A percentile compares a stretch with the other conserved stretches of the same genome.
phyloP scores from a whole-genome alignment of 2,888 invertebrate genomes.

The Lymantria monacha region DNA sequence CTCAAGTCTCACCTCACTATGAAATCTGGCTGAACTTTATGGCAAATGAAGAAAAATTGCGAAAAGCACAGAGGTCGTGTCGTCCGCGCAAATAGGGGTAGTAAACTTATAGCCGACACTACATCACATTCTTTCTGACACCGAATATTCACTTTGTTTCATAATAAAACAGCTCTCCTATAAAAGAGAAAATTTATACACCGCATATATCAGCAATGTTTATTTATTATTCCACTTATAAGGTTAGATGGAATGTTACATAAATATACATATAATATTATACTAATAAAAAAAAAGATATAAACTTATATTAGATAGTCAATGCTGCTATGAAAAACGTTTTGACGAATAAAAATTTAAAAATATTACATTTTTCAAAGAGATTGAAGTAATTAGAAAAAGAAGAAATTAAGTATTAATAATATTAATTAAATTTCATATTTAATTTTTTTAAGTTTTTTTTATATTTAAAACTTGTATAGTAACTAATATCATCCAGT shows the following conservation, averaged over 20 bases:
- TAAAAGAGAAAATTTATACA: conserved; percentile 24
- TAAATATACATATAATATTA: conserved; percentile 3
- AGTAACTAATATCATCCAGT: too few species aligned
- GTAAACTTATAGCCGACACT: conserved; percentile 34
- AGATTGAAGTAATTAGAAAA: too few species aligned
- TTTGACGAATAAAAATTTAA: too few species aligned
- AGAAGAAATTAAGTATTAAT: too few species aligned
- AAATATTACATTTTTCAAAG: too few species aligned
- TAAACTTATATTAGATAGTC: too few species aligned
- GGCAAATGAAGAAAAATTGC: conserved; percentile 45
- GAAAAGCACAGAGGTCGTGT: conserved; percentile 34
- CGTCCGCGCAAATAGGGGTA: conserved; percentile 36
- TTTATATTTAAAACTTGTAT: too few species aligned
- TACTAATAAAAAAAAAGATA: too few species aligned
- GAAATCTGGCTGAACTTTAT: conserved; percentile 38
- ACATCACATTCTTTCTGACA: conserved; percentile 39
- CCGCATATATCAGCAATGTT: not conserved
- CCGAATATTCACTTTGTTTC: conserved; percentile 41
- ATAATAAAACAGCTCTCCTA: conserved; percentile 31
- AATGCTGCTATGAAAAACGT: too few species aligned
- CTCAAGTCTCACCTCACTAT: conserved; percentile 23
- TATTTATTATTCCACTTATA: conserved; percentile 1
- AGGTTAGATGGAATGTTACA: not conserved
- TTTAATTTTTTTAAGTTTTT: too few species aligned
- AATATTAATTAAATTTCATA: too few species aligned